A percentile compares a stretch with the other conserved stretches of the same genome.
These are phyloP conservation scores for Silvanus unidentatus DNA, from an alignment of 2,888 invertebrate genomes.

Conservation along the genomic window DNA sequence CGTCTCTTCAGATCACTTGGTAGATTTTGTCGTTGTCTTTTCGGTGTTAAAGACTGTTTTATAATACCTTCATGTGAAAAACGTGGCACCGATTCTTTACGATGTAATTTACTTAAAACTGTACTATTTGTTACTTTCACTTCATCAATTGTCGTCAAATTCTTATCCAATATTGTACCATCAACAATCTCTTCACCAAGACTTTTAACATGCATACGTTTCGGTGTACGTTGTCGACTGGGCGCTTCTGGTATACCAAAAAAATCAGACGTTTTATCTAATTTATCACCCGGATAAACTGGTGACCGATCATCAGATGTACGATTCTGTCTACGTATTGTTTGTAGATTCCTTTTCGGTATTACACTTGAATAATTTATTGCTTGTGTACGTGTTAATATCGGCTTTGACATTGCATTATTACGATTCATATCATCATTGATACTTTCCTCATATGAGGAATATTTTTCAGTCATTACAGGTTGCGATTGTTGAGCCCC, in stretches of 20 bases:
- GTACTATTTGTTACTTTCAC: slow-evolving; percentile 24
- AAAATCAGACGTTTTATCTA: slow-evolving; percentile 35
- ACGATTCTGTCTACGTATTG: slow-evolving; percentile 48
- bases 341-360: slow-evolving; percentile 45
- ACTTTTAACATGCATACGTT: slow-evolving; percentile 41
- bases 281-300: slow-evolving; percentile 32
- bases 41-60: slow-evolving; percentile 34
- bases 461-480: slow-evolving; percentile 28
- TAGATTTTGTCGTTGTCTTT: slow-evolving; percentile 37
- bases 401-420: slow-evolving; percentile 20
- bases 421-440: not conserved
- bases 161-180: slow-evolving; percentile 32
- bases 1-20: slow-evolving; percentile 54
- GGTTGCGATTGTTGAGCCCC: slow-evolving; percentile 41
- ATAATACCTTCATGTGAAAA: slow-evolving; percentile 14
- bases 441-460: slow-evolving; percentile 22
- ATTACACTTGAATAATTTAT: slow-evolving; percentile 21
- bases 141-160: slow-evolving; percentile 43
- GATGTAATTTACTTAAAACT: slow-evolving; percentile 1
- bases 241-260: slow-evolving; percentile 41
- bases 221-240: slow-evolving; percentile 33
- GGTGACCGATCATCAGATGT: slow-evolving; percentile 33
- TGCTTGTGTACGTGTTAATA: slow-evolving; percentile 28
- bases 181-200: slow-evolving; percentile 51
- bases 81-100: slow-evolving; percentile 7